Evolutionary conservation across 2,888 invertebrate species (phyloP), one percentile per base, ranked within the genome.

Genomic region (Drosophila buzzatii): DNA sequence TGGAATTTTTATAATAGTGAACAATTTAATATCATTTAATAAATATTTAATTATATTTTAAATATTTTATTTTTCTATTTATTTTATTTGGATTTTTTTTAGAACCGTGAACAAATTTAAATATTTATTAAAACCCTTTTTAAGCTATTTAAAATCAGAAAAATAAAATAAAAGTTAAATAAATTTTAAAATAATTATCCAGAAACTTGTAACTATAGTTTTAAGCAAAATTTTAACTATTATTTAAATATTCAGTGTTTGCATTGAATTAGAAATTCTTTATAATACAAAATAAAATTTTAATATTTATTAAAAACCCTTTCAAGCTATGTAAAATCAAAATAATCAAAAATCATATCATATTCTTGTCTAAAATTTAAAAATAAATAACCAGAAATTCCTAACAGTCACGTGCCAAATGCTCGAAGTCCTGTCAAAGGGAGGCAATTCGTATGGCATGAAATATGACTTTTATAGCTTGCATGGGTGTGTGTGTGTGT

Each of bases 391-490:
- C 2, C 16, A 6, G 18, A 57, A 70, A 70, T 63, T 63, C 45
- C 55, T 6, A 37, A 49, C 33, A 53, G 57, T 66, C 79, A 78
- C 79, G 67, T 79, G 77, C 44, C 47, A 20, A 27, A 47, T 58
- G 57, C 4, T 18, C 35, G n/a, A 20, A 37, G 55, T 6, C 8
- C 31, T 41, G 31, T 33, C 33, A 53, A 56, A 52, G 59, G 35
- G 55, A 33, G 62, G 49, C 62, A 76, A 75, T 70, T 55, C 68
- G 68, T 37, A n/a, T 81, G 58, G 53, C 57, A 83, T 86, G 80
- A 86, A 89, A 81, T 81, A 89, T 86, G 84, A 70, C 47, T 79
- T 66, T 68, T 62, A 60, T 71, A 42, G 44, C 35, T 49, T 42
- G 42, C 8, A n/a, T n/a, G n/a, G n/a, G 39, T 7, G 39, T 16